Evolutionary conservation across 2,797 vertebrate genomes (phyloP), one percentile per base, ranked within the genome.

Genomic region (Parauchenoglanis ngamensis): DNA sequence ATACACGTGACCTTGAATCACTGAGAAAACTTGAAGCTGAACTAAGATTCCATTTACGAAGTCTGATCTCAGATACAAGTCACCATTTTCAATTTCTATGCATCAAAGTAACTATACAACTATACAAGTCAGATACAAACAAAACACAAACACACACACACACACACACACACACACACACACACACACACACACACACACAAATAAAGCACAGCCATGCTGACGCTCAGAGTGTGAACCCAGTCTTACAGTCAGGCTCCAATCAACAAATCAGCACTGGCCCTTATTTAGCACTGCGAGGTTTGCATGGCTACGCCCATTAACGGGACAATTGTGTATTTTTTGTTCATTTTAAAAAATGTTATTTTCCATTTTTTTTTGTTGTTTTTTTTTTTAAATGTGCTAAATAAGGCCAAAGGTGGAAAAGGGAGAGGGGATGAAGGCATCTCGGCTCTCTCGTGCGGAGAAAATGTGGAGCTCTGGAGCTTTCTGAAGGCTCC

Each of bases 251-350:
- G 88, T 89, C 78, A 91, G 86, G 87, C 92, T 90, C 91, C 92
- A 88, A 89, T 93, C 90, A 92, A 92, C 93, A 68, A 89, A 89
- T 92, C 91, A 92, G 92, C 93, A 93, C 92, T 94, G 94, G 93
- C 93, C 94, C 93, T 88, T 92, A 89, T 89, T 90, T 90, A 90
- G 89, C 89, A 92, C 85, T 56, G 52, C 88, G 49, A 23, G 28
- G 15, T 49, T 75, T 54, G 5, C 44, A 83, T 83, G 25, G 19
- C 56, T 40, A 87, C 54, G 57, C 35, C 72, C n/a, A 59, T 59
- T 70, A 54, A 87, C 76, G 85, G 70, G 56, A 56, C 25, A 77
- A 5, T 5, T 28, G 25, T 61, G 17, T 7, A 57, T 13, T 46
- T 61, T 10, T 46, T 31, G 13, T 13, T 25, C 19, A 0, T 68